Evolutionary conservation across 1,140 invertebrate species (phyloP).

Genomic region (Ladona fulva): DNA sequence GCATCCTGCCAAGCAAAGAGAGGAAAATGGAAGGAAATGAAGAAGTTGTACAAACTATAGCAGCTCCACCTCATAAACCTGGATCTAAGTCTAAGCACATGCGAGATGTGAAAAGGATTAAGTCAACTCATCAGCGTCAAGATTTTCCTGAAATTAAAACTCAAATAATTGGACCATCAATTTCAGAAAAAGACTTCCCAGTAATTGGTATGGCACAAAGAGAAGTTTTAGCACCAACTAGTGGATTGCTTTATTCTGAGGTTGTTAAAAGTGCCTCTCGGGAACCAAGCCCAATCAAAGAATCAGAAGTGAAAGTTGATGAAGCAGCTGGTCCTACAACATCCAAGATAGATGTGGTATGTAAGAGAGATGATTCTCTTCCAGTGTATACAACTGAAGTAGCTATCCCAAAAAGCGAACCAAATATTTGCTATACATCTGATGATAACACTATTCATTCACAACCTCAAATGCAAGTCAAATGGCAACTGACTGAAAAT

Average conservation of each 20-base stretch:
- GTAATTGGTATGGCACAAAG: neutral
- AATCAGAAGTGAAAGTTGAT: neutral
- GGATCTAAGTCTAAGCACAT: neutral
- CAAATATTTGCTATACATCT: neutral
- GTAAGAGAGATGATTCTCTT: neutral
- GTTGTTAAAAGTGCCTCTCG: neutral
- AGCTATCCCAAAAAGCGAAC: neutral
- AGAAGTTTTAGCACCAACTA: neutral
- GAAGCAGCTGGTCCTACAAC: neutral
- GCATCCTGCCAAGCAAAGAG: no score
- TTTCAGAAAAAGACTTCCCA: neutral
- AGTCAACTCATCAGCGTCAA: neutral
- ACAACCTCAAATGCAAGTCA: neutral
- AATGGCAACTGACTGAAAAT: conserved; percentile 35
- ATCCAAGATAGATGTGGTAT: neutral
- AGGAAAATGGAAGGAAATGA: no score
- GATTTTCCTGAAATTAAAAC: neutral
- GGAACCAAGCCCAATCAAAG: neutral
- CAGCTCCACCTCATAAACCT: neutral
- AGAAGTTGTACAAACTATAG: no score
- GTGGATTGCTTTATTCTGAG: neutral
- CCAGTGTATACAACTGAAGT: neutral
- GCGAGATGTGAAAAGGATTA: neutral
- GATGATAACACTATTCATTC: neutral
- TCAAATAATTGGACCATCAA: neutral